Conservation (phyloP, 1,140 invertebrate genomes). For the Cyclargus thomasi region DNA sequence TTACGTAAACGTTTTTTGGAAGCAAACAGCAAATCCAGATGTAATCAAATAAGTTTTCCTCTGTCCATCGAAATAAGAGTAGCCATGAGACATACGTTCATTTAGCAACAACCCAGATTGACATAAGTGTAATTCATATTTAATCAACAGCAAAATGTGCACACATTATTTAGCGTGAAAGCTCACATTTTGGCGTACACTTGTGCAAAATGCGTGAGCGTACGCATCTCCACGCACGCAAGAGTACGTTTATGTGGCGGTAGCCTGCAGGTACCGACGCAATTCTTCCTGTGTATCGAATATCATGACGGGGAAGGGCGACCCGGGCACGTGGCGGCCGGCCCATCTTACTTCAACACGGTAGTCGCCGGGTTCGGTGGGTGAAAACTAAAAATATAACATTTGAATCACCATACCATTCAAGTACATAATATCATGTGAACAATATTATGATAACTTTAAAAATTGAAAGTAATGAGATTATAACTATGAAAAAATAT, state of each 20-base stretch:
- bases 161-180: not conserved
- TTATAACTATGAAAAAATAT: no score
- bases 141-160: not conserved
- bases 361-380: conserved; percentile 98
- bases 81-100: no score
- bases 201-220: not conserved
- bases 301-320: conserved; percentile 98
- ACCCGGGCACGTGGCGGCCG: conserved; percentile 96
- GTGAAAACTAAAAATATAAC: conserved; percentile 82
- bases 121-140: not conserved
- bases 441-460: no score
- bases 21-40: no score
- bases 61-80: no score
- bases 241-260: conserved; percentile 35
- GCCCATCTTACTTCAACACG: conserved; percentile 99
- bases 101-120: no score
- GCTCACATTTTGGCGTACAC: not conserved
- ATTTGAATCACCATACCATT: not conserved
- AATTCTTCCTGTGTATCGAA: conserved; percentile 99
- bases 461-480: no score
- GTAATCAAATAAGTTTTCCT: no score
- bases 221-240: not conserved
- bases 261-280: conserved; percentile 74
- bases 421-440: not conserved
- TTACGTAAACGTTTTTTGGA: no score